Percentiles rank a stretch among this genome's conserved stretches.
phyloP scores from a whole-genome alignment of 1,140 invertebrate genomes.

The Aphidius gifuensis region DNA sequence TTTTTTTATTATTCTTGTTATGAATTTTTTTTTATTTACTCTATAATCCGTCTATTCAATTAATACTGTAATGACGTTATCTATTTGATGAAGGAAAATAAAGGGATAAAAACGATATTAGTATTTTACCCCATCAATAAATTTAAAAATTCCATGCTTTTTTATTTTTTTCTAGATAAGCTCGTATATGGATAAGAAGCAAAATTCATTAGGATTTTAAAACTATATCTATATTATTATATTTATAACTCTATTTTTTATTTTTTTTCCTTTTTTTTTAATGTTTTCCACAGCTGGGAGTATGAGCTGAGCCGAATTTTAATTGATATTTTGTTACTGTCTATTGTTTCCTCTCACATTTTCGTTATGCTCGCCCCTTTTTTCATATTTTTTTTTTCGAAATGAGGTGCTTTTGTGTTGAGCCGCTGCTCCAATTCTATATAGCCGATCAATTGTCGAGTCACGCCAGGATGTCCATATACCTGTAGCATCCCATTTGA shows the following conservation, averaged over 20 bases:
- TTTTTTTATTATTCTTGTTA: no score
- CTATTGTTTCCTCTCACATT: constrained; percentile 36
- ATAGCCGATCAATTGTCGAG: constrained; percentile 37
- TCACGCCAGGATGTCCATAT: constrained; percentile 13
- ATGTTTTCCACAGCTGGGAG: background rate
- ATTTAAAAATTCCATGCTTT: no score
- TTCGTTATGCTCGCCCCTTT: constrained; percentile 25
- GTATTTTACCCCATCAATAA: no score
- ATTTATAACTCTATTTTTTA: background rate
- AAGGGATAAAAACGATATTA: no score
- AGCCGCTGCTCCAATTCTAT: constrained; percentile 26
- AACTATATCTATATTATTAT: background rate
- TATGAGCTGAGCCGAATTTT: constrained; percentile 32
- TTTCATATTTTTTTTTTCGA: background rate
- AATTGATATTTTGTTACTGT: constrained; percentile 40
- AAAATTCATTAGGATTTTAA: no score
- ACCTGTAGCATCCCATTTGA: no score
- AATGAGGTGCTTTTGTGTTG: constrained; percentile 30
- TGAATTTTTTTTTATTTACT: no score
- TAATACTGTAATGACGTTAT: no score
- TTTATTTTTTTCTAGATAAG: no score
- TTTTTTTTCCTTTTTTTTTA: background rate
- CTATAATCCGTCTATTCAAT: no score
- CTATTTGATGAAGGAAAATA: no score
- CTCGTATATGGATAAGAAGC: no score